phyloP scores from a whole-genome alignment of 1,140 invertebrate species.

The Lepidurus arcticus region DNA sequence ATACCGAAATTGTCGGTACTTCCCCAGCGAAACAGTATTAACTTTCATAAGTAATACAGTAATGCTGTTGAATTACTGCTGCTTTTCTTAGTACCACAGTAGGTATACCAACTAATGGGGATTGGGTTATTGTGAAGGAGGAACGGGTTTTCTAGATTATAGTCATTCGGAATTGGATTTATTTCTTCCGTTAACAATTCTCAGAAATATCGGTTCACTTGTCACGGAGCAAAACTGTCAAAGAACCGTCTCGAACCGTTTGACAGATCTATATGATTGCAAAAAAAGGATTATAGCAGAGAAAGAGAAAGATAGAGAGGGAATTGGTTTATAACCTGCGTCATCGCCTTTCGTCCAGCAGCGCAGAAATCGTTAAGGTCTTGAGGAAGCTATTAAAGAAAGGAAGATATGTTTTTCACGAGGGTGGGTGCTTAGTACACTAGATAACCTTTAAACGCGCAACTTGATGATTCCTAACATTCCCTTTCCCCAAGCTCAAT shows the following conservation, averaged over 20 bases:
- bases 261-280: not conserved
- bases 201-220: not conserved
- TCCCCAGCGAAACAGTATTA: no score
- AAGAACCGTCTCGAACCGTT: not conserved
- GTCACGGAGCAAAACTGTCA: not conserved
- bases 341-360: constrained; percentile 1
- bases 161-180: not conserved
- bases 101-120: no score
- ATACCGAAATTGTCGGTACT: no score
- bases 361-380: not conserved
- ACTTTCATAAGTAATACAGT: not conserved
- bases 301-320: not conserved
- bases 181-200: not conserved
- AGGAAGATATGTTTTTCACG: not conserved
- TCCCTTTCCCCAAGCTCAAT: not conserved
- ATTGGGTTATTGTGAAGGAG: not conserved
- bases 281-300: not conserved
- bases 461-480: not conserved
- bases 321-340: not conserved
- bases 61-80: not conserved
- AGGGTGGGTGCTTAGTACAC: not conserved
- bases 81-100: no score
- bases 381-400: not conserved
- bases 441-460: not conserved
- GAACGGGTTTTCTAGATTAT: not conserved